Conservation (phyloP, 1,140 invertebrate genomes). For the Drosophila baimaii region DNA sequence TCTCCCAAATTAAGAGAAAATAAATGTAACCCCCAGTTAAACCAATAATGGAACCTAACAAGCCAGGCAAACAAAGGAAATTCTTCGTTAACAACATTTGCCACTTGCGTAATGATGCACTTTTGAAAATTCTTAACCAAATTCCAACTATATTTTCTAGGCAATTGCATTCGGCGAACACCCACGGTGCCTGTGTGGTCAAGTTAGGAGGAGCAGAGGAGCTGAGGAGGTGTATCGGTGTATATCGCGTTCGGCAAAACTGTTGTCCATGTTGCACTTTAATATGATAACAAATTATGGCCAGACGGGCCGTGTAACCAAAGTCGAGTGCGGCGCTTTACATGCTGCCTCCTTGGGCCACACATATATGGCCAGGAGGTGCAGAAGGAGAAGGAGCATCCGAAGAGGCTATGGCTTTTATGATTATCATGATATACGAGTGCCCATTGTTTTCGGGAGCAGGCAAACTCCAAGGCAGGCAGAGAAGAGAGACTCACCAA, state of each 20-base stretch:
- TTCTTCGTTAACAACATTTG: slow-evolving; percentile 24
- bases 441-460: slow-evolving; percentile 77
- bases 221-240: no score
- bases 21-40: slow-evolving; percentile 1
- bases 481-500: slow-evolving; percentile 64
- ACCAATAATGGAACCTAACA: slow-evolving; percentile 16
- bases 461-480: slow-evolving; percentile 38
- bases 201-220: slow-evolving; percentile 51
- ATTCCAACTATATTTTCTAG: slow-evolving; percentile 35
- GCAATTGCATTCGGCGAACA: slow-evolving; percentile 5
- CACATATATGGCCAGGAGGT: slow-evolving; percentile 57
- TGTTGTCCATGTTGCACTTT: slow-evolving; percentile 72
- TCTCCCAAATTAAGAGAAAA: neutral
- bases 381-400: slow-evolving; percentile 49
- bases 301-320: slow-evolving; percentile 56
- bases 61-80: slow-evolving; percentile 21
- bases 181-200: slow-evolving; percentile 53
- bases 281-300: slow-evolving; percentile 83
- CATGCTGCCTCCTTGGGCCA: slow-evolving; percentile 58
- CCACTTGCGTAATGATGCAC: slow-evolving; percentile 25
- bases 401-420: slow-evolving; percentile 62
- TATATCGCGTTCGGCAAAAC: slow-evolving; percentile 53
- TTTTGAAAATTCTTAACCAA: slow-evolving; percentile 13
- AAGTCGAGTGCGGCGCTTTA: slow-evolving; percentile 74
- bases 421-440: slow-evolving; percentile 82